phyloP scores from a whole-genome alignment of 2,113 vertebrate species.

The Megalops atlanticus region DNA sequence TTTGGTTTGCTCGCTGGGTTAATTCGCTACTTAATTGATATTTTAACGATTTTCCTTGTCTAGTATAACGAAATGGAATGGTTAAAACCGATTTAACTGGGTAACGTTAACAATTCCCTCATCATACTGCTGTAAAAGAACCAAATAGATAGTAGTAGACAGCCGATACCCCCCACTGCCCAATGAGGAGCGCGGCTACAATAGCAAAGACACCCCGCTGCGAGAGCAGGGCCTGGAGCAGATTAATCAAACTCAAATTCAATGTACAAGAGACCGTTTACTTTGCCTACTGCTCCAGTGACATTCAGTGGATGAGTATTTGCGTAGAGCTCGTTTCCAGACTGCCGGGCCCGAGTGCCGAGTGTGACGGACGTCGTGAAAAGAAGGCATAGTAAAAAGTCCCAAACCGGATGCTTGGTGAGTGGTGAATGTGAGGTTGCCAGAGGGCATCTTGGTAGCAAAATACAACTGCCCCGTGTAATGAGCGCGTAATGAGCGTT shows the following conservation, averaged over 20 bases:
- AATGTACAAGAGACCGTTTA: conserved; percentile 69
- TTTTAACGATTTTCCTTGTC: too few species aligned
- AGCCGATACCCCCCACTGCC: conserved; percentile 51
- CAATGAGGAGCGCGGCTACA: conserved; percentile 57
- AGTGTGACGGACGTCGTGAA: conserved; percentile 18
- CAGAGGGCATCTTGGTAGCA: conserved; percentile 53
- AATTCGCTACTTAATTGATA: too few species aligned
- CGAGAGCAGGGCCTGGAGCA: conserved; percentile 64
- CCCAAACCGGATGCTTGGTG: conserved; percentile 41
- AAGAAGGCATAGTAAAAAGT: not conserved
- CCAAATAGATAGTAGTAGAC: not conserved
- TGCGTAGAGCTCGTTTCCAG: conserved; percentile 42
- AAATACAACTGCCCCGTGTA: conserved; percentile 59
- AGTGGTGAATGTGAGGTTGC: conserved; percentile 51
- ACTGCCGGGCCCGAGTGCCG: conserved; percentile 28
- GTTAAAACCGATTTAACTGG: conserved; percentile 37
- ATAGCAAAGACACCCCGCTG: conserved; percentile 64
- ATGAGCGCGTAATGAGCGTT: not conserved
- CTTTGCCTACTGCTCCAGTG: conserved; percentile 57
- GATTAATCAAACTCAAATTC: conserved; percentile 72
- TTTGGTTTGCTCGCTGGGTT: too few species aligned
- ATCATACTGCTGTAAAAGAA: not conserved
- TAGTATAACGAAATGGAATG: not conserved
- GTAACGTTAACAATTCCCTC: conserved; percentile 58
- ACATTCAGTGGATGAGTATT: conserved; percentile 54